Conservation (phyloP, 2,888 invertebrate genomes). For the Spisula solida region DNA sequence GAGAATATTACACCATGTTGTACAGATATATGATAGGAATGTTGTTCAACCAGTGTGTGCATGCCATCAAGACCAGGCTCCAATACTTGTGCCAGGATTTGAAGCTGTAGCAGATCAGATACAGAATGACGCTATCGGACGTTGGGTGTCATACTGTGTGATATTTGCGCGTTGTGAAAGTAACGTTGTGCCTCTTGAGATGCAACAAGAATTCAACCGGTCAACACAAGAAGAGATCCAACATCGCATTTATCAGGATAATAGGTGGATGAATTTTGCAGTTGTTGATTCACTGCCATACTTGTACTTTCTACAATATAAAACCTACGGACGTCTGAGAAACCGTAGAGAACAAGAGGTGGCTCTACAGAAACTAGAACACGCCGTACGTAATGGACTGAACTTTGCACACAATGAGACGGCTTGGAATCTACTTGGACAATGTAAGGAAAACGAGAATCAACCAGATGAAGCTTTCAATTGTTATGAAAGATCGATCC, state of each 20-base stretch:
- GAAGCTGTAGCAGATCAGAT: background rate
- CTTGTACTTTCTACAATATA: no score
- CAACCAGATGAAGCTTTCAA: no score
- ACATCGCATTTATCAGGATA: background rate
- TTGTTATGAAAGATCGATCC: background rate
- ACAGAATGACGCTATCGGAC: background rate
- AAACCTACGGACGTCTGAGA: no score
- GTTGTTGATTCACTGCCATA: no score
- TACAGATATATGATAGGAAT: no score
- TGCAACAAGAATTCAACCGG: background rate
- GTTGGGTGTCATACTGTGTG: no score
- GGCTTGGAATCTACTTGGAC: background rate
- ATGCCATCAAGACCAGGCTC: background rate
- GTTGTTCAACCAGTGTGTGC: background rate
- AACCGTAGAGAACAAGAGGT: background rate
- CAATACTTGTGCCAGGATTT: background rate
- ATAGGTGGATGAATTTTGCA: background rate
- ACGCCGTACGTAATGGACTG: background rate
- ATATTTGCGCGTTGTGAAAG: no score
- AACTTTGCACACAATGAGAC: slow-evolving; percentile 4
- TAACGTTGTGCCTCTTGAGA: background rate
- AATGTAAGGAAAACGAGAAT: no score
- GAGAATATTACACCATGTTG: background rate
- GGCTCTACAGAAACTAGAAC: no score
- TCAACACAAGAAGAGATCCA: background rate